Conservation (phyloP, 2,113 vertebrate species). For the Podarcis cretensis region DNA sequence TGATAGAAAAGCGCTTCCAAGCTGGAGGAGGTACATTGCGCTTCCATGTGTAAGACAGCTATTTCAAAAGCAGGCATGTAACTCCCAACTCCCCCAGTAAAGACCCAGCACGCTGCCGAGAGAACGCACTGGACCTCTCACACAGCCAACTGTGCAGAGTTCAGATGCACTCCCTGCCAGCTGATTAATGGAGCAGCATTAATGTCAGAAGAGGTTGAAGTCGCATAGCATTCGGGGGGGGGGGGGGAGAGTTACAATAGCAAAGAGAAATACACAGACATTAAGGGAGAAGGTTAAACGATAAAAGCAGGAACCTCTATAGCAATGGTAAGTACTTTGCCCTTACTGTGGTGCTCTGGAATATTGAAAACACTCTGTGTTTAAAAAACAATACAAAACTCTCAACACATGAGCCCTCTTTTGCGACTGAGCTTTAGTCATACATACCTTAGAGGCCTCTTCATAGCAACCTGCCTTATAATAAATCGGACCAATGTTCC, state of each 20-base stretch:
- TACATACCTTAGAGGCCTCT: background rate
- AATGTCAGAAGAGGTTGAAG: background rate
- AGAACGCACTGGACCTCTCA: slow-evolving; percentile 25
- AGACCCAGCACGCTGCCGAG: background rate
- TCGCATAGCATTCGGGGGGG: background rate
- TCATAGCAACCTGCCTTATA: too few relatives aligned
- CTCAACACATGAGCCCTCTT: background rate
- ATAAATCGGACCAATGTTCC: too few relatives aligned
- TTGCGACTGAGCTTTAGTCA: background rate
- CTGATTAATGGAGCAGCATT: slow-evolving; percentile 43
- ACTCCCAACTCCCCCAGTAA: background rate
- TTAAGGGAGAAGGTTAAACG: background rate
- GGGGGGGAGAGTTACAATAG: background rate
- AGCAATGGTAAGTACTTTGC: fast-evolving
- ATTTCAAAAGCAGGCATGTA: slow-evolving; percentile 26
- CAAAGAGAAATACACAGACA: slow-evolving; percentile 16
- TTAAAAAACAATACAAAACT: background rate
- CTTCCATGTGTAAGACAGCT: slow-evolving; percentile 48
- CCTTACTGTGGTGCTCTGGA: background rate
- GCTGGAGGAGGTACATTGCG: background rate
- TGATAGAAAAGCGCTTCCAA: slow-evolving; percentile 4
- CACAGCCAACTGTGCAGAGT: background rate
- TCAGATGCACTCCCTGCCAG: slow-evolving; percentile 15
- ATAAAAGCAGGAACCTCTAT: background rate
- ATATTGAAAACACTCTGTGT: background rate